Percentiles rank a stretch among this genome's conserved stretches.
phyloP scores from a whole-genome alignment of 1,140 invertebrate species.

The Lineus longissimus region DNA sequence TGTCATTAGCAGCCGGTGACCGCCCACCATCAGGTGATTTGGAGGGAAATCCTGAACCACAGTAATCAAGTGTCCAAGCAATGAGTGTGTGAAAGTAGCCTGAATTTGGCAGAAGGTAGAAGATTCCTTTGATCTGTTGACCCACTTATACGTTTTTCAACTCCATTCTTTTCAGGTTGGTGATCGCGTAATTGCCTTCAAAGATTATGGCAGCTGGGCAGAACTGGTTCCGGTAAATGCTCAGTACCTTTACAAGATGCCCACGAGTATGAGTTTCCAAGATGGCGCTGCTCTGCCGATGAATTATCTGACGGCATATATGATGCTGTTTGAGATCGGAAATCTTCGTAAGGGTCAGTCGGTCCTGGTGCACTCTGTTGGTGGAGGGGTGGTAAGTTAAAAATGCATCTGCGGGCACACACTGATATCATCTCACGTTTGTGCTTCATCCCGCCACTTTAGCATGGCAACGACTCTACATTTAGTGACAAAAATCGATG shows the following conservation, averaged over 20 bases:
- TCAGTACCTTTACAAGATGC: slow-evolving; percentile 74
- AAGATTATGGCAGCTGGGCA: slow-evolving; percentile 79
- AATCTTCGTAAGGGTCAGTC: slow-evolving; percentile 73
- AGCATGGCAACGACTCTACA: no score
- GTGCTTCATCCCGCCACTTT: no score
- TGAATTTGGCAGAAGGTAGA: no score
- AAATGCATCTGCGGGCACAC: neutral
- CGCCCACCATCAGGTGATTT: no score
- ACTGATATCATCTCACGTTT: no score
- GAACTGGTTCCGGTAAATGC: slow-evolving; percentile 75
- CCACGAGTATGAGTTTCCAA: slow-evolving; percentile 69
- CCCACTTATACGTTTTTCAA: no score
- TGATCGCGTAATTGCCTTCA: slow-evolving; percentile 78
- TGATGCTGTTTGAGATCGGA: slow-evolving; percentile 79
- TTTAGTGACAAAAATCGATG: no score
- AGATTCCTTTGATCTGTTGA: no score
- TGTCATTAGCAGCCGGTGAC: no score
- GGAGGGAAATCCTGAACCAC: no score
- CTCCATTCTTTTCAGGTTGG: slow-evolving; percentile 63
- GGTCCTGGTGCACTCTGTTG: slow-evolving; percentile 78
- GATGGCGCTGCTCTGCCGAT: slow-evolving; percentile 80
- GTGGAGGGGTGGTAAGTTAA: slow-evolving; percentile 80
- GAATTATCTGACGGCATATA: slow-evolving; percentile 81
- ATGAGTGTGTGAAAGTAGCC: no score
- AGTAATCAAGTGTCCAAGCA: no score